phyloP scores from a whole-genome alignment of 2,113 vertebrate species.

The Rhipidura dahli region DNA sequence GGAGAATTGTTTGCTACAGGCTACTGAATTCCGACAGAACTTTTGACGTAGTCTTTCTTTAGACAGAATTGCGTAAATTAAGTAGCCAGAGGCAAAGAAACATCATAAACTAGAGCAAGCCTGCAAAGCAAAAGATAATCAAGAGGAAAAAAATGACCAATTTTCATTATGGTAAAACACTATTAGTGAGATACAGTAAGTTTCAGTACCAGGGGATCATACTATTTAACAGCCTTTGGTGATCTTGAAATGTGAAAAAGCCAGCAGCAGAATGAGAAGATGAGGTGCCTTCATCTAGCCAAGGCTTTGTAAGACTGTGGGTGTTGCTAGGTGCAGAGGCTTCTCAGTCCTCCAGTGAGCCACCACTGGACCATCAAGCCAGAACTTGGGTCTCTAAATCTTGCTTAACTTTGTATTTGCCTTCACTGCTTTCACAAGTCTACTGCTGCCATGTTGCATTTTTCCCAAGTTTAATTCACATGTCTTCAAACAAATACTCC shows the following conservation, averaged over 20 bases:
- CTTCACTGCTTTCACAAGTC: not conserved
- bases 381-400: not conserved
- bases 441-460: not conserved
- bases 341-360: not conserved
- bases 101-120: not conserved
- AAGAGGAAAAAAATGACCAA: not conserved
- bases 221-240: not conserved
- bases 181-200: not conserved
- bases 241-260: not conserved
- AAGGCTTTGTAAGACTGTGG: not conserved
- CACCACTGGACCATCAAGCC: not conserved
- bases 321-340: not conserved
- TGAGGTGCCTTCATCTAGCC: not conserved
- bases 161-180: not conserved
- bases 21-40: not conserved
- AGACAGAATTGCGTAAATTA: slow-evolving; percentile 3
- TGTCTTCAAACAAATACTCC: not conserved
- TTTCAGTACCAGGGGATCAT: not conserved
- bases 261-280: not conserved
- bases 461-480: not conserved
- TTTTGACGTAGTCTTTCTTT: not conserved
- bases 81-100: not conserved
- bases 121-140: not conserved
- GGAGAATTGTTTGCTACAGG: not conserved
- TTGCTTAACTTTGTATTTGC: not conserved